Percentiles rank a stretch among this genome's conserved stretches.
phyloP scores from a whole-genome alignment of 2,113 vertebrate genomes.

The Aphelocoma coerulescens region DNA sequence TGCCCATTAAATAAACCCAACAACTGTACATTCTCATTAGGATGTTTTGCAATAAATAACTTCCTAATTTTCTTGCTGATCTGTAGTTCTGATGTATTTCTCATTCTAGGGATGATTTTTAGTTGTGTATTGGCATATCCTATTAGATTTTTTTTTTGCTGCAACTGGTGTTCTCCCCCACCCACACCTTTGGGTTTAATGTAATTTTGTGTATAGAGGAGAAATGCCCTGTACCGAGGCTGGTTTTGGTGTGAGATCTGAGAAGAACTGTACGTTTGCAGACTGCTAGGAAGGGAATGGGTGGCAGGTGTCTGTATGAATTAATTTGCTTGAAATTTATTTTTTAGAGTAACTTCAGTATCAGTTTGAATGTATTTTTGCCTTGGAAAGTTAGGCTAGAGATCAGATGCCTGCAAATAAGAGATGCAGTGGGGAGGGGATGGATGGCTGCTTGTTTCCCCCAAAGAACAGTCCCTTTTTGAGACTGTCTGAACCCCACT shows the following conservation, averaged over 20 bases:
- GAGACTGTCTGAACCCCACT: background rate
- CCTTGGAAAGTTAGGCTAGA: background rate
- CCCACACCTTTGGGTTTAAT: background rate
- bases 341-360: background rate
- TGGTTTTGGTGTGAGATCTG: background rate
- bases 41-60: constrained; percentile 32
- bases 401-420: background rate
- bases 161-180: background rate
- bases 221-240: background rate
- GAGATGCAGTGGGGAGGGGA: background rate
- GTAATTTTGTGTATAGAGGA: background rate
- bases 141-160: background rate
- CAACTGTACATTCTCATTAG: background rate
- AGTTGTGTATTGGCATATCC: background rate
- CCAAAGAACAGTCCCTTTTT: background rate
- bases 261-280: background rate
- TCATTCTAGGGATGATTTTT: background rate
- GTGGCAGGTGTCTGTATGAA: background rate
- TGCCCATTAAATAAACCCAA: constrained; percentile 41
- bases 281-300: background rate
- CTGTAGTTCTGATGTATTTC: constrained; percentile 37
- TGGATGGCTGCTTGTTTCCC: background rate
- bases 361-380: background rate
- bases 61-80: constrained; percentile 29
- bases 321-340: background rate